phyloP scores from a whole-genome alignment of 1,140 invertebrate species.

The Microvelia longipes region DNA sequence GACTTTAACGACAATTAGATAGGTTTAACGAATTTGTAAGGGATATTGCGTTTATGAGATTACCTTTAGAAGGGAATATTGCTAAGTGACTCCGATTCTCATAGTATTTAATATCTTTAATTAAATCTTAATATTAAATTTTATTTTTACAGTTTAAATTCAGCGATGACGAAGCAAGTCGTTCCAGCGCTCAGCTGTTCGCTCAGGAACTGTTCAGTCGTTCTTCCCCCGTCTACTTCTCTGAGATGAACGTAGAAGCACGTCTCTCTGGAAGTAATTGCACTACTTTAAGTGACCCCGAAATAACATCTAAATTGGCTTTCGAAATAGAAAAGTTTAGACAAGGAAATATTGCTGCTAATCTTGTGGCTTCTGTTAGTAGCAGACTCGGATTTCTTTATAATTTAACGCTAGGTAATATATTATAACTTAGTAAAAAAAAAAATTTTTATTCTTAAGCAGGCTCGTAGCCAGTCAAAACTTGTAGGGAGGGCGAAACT shows the following conservation, averaged over 20 bases:
- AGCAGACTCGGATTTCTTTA: constrained; percentile 21
- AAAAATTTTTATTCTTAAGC: constrained; percentile 11
- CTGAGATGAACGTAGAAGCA: background rate
- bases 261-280: background rate
- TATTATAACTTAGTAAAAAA: background rate
- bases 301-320: background rate
- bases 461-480: no score
- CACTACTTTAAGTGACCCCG: background rate
- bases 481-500: no score
- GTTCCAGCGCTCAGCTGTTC: constrained; percentile 15
- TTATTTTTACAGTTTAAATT: no score
- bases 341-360: constrained; percentile 9
- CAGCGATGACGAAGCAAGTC: constrained; percentile 9
- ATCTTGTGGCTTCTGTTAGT: constrained; percentile 16
- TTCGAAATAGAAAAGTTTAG: background rate
- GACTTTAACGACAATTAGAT: no score
- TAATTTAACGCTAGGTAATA: constrained; percentile 19
- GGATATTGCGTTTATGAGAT: no score
- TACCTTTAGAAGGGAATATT: no score
- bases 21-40: no score
- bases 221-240: background rate
- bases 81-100: no score
- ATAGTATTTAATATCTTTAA: no score
- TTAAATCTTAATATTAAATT: no score
- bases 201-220: constrained; percentile 11